A percentile compares a stretch with the other conserved stretches of the same genome.
phyloP scores from a whole-genome alignment of 35 echinoderm and acorn worm genomes.

The Heliocidaris tuberculata region DNA sequence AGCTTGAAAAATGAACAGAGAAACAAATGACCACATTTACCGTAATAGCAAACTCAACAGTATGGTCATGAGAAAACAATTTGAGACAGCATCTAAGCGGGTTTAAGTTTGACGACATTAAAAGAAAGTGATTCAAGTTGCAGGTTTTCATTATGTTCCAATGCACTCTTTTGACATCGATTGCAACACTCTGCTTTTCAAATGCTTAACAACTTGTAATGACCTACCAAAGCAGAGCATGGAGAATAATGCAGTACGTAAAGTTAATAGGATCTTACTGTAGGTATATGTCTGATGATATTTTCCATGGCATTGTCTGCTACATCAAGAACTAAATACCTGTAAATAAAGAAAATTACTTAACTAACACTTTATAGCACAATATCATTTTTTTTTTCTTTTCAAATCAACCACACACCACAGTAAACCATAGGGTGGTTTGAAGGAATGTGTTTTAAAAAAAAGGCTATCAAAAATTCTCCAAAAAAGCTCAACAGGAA shows the following conservation, averaged over 20 bases:
- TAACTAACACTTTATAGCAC: background rate
- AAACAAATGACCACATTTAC: background rate
- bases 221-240: background rate
- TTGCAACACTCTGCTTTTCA: background rate
- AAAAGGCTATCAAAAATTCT: background rate
- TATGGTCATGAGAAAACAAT: too few relatives aligned
- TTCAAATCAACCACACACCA: background rate
- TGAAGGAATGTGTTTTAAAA: background rate
- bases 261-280: conserved; percentile 39
- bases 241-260: background rate
- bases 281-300: conserved; percentile 72
- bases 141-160: background rate
- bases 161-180: background rate
- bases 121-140: background rate
- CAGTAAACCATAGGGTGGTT: background rate
- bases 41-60: too few relatives aligned
- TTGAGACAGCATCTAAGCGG: too few relatives aligned
- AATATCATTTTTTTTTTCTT: background rate
- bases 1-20: background rate
- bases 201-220: background rate
- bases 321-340: conserved; percentile 73
- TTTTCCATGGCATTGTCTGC: conserved; percentile 68
- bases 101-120: too few relatives aligned
- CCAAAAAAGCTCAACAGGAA: background rate
- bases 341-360: conserved; percentile 4